Base-by-base conservation (phyloP, 1,140 invertebrate genomes). In the Zaprionus africanus region DNA sequence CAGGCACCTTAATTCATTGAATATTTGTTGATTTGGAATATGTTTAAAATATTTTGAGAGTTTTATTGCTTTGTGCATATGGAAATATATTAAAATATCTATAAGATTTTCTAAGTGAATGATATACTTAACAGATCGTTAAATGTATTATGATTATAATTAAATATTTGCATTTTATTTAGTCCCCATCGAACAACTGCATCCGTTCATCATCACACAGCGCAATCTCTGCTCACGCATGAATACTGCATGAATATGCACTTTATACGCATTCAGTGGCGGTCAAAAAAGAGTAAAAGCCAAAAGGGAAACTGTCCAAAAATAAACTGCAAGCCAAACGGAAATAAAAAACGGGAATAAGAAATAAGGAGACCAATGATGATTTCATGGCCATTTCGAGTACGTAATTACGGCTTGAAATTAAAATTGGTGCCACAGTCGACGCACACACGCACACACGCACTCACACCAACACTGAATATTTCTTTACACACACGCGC, bases 351-450 rank as follows among this genome's bases (percentile, higher is more conserved):
- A 41, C 6, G 41, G 6, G 41, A 5, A 43, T 43, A 57, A 51
- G 74, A 69, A 56, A 24, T n/a, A 53, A 53, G 22, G 24, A 24
- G 62, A 60, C 70, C 82, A 28, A 71, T 53, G 58, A 71, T 61
- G 58, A 77, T 69, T 71, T 19, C 22, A 63, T 43, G 69, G 63
- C 73, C 77, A 88, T 87, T 85, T 87, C 65, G 66, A 88, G 80
- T 62, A 69, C 59, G 70, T 75, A 87, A 88, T 83, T 87, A 78
- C 61, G 62, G 53, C 69, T 78, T 77, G 69, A 80, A 86, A 88
- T 86, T 83, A 83, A 87, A 87, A 87, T 83, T 88, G 74, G 68
- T 82, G 61, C 79, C 24, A 71, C 67, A 66, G 46, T 51, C 46
- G 22, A 51, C 19, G 4, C 68, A 41, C 69, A 28, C 38, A 72